Evolutionary conservation across 2,888 invertebrate species (phyloP), one percentile per base, ranked within the genome.

Genomic region (Idaea dimidiata): DNA sequence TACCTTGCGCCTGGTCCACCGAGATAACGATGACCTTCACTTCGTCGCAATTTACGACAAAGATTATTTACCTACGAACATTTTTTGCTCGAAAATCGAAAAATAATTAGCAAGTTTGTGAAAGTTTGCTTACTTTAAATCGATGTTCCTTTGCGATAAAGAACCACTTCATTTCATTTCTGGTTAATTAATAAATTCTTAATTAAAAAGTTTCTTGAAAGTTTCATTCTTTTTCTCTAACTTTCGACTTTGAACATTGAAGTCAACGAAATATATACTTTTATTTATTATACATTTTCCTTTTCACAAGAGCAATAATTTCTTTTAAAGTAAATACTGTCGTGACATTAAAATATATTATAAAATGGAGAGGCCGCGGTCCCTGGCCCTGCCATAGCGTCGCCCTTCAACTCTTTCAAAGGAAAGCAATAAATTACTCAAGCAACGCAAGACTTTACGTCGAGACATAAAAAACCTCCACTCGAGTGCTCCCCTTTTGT

Each of bases 401-500:
- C 14, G 55, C 56, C 18, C 6, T 18, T 18, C 56, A 56, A 56
- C 56, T 56, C 56, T 56, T 55, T 56, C 56, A 56, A 56, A 55
- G 17, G 54, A 17, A 17, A 55, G 14, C 56, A 18, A 18, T 18
- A 17, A 56, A 8, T 17, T 16, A 56, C 18, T 56, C 17, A 17
- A 57, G 61, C 59, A 65, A 32, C 32, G 31, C 2, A 61, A 62
- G 65, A 54, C 32, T 62, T 55, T 24, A 58, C 59, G 59, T 61
- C n/a, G 17, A 59, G 55, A 68, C 63, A 62, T 69, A 65, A 69
- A 70, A 69, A 66, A 65, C 43, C 61, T 65, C 59, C 33, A 64
- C 68, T 66, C 60, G 59, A 68, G 63, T 60, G 62, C 66, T 63
- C 65, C 64, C 68, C 69, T 67, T 73, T 74, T 66, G 64, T 62